phyloP scores from a whole-genome alignment of 2,888 invertebrate genomes.

The Leptopterna dolabrata region DNA sequence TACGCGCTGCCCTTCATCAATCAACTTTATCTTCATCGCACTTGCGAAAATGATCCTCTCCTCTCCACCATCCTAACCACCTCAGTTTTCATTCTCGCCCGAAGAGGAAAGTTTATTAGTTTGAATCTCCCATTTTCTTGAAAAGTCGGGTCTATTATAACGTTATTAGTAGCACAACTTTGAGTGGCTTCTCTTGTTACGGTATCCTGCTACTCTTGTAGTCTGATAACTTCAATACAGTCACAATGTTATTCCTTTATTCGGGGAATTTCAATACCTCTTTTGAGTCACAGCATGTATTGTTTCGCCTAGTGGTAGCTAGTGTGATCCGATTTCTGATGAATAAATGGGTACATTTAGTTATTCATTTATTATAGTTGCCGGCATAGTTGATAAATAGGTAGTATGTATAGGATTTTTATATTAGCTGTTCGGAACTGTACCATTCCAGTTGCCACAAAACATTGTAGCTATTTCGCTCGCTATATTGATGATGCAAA shows the following conservation, averaged over 20 bases:
- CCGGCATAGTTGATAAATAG: no score
- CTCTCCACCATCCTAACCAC: neutral
- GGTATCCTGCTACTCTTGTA: neutral
- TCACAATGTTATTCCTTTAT: neutral
- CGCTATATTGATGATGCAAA: no score
- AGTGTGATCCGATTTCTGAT: no score
- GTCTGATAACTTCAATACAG: neutral
- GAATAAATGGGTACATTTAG: no score
- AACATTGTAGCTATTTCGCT: no score
- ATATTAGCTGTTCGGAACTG: no score
- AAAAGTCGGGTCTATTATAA: neutral
- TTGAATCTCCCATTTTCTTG: neutral
- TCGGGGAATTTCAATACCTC: neutral
- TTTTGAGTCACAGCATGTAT: neutral
- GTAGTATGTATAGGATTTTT: no score
- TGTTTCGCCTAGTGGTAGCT: no score
- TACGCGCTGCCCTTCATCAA: conserved; percentile 31
- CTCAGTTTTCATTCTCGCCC: neutral
- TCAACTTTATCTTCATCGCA: conserved; percentile 33
- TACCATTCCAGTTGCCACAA: no score
- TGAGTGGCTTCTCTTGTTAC: conserved; percentile 20
- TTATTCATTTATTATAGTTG: no score
- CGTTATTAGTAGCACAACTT: conserved; percentile 13
- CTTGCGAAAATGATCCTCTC: conserved; percentile 27
- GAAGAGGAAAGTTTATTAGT: conserved; percentile 37